Conservation (phyloP, 2,888 invertebrate species). For the Cyclophora punctaria region DNA sequence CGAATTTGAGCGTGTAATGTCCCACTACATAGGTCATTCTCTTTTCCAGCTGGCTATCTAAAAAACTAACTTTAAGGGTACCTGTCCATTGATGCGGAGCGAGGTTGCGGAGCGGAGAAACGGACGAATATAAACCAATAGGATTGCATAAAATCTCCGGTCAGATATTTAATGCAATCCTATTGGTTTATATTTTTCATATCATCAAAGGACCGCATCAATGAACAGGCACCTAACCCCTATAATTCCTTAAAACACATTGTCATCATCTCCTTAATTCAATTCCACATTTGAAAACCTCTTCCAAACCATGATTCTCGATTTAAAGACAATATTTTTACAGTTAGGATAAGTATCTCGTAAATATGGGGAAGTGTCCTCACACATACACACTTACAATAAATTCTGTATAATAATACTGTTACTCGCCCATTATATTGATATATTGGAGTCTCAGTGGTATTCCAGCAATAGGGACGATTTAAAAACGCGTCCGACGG, state of each 20-base stretch:
- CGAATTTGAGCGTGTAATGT: not conserved
- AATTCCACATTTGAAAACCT: not conserved
- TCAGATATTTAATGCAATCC: too few relatives aligned
- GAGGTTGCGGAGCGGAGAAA: too few relatives aligned
- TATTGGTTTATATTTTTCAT: too few relatives aligned
- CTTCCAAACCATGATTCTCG: slow-evolving; percentile 3
- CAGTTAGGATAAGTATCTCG: slow-evolving; percentile 18
- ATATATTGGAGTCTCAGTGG: slow-evolving; percentile 18
- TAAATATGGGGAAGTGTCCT: slow-evolving; percentile 22
- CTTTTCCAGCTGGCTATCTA: too few relatives aligned
- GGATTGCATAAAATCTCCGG: too few relatives aligned
- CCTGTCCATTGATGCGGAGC: too few relatives aligned
- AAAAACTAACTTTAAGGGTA: too few relatives aligned
- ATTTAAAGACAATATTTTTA: slow-evolving; percentile 17
- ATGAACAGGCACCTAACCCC: too few relatives aligned
- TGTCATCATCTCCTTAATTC: not conserved
- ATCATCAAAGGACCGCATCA: too few relatives aligned
- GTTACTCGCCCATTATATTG: slow-evolving; percentile 20
- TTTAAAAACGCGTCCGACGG: slow-evolving; percentile 8
- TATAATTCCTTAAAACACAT: not conserved
- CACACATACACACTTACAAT: slow-evolving; percentile 19
- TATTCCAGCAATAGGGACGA: slow-evolving; percentile 12
- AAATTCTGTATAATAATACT: slow-evolving; percentile 23
- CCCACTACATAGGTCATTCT: too few relatives aligned
- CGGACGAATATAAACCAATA: too few relatives aligned